Conservation (phyloP, 2,888 invertebrate genomes). For the Cetonia aurata region DNA sequence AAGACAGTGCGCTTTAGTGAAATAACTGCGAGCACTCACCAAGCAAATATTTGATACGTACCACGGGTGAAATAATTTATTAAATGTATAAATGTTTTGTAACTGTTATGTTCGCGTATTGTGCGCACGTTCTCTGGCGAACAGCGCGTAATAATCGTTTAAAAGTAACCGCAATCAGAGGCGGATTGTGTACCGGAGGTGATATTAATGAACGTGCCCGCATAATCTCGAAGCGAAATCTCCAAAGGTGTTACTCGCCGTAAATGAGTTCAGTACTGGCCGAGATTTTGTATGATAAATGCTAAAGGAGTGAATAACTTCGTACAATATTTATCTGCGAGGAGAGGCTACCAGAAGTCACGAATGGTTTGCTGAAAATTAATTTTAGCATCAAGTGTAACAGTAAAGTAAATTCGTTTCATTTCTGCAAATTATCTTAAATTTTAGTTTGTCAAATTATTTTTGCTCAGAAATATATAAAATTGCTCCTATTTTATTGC, state of each 20-base stretch:
- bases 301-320: too few relatives aligned
- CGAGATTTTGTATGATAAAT: too few relatives aligned
- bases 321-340: too few relatives aligned
- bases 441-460: neutral
- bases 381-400: too few relatives aligned
- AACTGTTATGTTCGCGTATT: conserved; percentile 39
- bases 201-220: conserved; percentile 15
- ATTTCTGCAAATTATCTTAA: too few relatives aligned
- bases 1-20: neutral
- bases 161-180: conserved; percentile 25
- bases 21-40: conserved; percentile 11
- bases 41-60: conserved; percentile 43
- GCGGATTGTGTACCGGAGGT: conserved; percentile 16
- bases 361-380: too few relatives aligned
- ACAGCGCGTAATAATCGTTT: conserved; percentile 16
- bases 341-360: too few relatives aligned
- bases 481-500: too few relatives aligned
- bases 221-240: conserved; percentile 16
- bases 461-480: neutral
- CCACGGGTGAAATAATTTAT: conserved; percentile 45
- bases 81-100: conserved; percentile 45
- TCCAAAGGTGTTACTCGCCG: neutral
- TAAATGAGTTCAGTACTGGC: conserved; percentile 6
- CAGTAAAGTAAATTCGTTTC: too few relatives aligned
- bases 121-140: conserved; percentile 5